phyloP scores from a whole-genome alignment of 2,888 invertebrate species.

The Xylocampa areola region DNA sequence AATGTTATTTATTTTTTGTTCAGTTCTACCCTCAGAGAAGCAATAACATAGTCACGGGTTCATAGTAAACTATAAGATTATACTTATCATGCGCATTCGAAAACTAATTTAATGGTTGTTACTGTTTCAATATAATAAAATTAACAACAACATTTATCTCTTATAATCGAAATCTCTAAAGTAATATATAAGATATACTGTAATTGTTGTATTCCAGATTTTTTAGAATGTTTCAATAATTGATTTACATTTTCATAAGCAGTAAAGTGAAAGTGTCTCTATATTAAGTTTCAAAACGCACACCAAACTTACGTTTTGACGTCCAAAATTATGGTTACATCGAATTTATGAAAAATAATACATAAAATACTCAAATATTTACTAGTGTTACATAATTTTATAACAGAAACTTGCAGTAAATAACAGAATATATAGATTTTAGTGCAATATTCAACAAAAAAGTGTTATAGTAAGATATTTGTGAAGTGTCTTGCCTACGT shows the following conservation, averaged over 20 bases:
- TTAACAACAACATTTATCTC: no score
- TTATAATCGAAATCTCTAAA: no score
- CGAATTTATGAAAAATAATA: constrained; percentile 47
- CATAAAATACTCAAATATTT: constrained; percentile 41
- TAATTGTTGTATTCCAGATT: neutral
- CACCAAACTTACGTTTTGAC: constrained; percentile 60
- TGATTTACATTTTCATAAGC: neutral
- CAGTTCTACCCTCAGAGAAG: no score
- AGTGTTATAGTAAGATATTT: constrained; percentile 25
- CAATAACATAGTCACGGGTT: no score
- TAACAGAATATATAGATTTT: constrained; percentile 9
- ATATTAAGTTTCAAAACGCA: constrained; percentile 48
- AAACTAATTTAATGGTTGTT: no score
- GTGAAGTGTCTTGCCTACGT: constrained; percentile 63
- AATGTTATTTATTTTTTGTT: no score
- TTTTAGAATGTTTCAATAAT: neutral
- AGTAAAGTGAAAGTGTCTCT: constrained; percentile 50
- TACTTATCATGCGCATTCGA: constrained; percentile 18
- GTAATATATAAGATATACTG: neutral
- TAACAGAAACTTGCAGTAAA: constrained; percentile 19
- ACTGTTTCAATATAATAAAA: no score
- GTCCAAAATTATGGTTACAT: constrained; percentile 50
- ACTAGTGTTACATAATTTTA: constrained; percentile 39
- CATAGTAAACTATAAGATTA: no score
- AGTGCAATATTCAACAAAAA: constrained; percentile 18